These are phyloP conservation scores for Lerista edwardsae DNA, from an alignment of 2,797 vertebrate genomes.

Conservation along the genomic window DNA sequence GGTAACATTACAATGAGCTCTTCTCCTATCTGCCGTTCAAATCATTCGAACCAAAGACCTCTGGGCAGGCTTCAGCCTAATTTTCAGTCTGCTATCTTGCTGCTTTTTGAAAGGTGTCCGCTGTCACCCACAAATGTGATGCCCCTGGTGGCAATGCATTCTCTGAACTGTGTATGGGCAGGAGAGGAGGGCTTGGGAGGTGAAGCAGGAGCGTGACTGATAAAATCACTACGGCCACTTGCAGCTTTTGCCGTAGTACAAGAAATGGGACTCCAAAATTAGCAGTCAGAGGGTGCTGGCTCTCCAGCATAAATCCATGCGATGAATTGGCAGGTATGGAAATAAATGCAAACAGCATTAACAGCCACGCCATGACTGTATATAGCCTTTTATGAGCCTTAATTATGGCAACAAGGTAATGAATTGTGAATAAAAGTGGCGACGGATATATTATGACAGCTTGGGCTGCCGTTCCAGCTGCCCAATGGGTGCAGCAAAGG, in stretches of 20 bases:
- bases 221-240: background rate
- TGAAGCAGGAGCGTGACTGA: background rate
- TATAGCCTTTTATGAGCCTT: background rate
- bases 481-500: no score
- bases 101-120: background rate
- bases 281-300: background rate
- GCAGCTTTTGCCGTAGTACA: no score
- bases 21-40: background rate
- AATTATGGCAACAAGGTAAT: background rate
- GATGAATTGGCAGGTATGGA: background rate
- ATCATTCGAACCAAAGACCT: background rate
- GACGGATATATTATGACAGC: background rate
- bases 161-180: background rate
- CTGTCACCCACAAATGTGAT: background rate
- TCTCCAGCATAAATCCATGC: background rate
- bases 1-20: constrained; percentile 46
- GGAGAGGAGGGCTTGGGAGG: no score
- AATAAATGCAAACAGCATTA: background rate
- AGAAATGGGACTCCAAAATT: background rate
- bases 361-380: background rate
- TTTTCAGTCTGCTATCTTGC: background rate
- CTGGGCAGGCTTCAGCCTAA: background rate
- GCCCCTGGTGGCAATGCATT: background rate
- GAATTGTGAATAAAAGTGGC: background rate
- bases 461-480: background rate